phyloP scores from a whole-genome alignment of 2,113 vertebrate genomes.

The Pteruthius melanotis region DNA sequence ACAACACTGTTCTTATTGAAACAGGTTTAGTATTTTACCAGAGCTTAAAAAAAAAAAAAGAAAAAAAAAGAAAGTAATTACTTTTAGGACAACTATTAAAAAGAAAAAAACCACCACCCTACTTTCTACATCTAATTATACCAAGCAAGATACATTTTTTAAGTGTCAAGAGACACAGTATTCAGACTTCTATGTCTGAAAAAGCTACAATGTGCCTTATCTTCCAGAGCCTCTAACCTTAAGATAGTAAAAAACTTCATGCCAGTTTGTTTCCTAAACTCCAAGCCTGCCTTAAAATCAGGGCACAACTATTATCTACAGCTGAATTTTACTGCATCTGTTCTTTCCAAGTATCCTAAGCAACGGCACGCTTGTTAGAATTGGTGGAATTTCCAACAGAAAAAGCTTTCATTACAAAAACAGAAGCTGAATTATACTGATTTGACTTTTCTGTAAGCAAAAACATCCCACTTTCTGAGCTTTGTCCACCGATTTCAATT shows the following conservation, averaged over 20 bases:
- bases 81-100: not conserved
- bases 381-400: not conserved
- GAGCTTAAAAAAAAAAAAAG: not conserved
- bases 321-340: not conserved
- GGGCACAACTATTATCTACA: not conserved
- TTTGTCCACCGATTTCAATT: not conserved
- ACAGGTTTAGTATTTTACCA: not conserved
- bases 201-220: not conserved
- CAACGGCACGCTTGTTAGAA: not conserved
- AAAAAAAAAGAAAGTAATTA: not conserved
- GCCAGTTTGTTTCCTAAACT: not conserved
- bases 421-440: not conserved
- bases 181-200: not conserved
- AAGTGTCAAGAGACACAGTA: not conserved
- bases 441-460: not conserved
- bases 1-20: not conserved
- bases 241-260: not conserved
- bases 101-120: not conserved
- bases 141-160: not conserved
- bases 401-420: not conserved
- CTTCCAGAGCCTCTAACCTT: not conserved
- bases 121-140: not conserved
- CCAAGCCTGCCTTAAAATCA: not conserved
- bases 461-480: not conserved
- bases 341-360: not conserved